Evolutionary conservation across 2,113 vertebrate species (phyloP).

Genomic region (Lepidothrix coronata): DNA sequence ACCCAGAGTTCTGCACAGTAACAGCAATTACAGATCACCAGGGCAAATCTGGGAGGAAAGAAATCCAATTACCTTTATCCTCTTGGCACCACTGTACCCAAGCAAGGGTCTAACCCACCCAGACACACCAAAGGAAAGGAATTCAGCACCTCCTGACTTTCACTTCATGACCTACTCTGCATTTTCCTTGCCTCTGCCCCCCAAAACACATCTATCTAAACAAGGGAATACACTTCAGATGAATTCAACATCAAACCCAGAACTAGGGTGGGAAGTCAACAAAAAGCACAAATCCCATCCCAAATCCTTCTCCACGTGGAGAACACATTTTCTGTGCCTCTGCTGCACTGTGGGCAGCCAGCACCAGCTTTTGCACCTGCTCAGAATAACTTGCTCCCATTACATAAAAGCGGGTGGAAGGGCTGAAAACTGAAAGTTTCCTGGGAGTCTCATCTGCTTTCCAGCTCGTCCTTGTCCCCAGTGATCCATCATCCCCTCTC

Average conservation of each 20-base stretch:
- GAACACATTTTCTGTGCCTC: neutral
- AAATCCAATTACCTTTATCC: neutral
- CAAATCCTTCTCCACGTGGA: neutral
- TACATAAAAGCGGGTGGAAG: neutral
- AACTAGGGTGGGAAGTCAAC: neutral
- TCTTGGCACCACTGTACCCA: neutral
- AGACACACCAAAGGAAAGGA: neutral
- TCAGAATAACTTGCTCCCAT: neutral
- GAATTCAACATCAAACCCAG: neutral
- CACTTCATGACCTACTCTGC: neutral
- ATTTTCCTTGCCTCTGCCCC: neutral
- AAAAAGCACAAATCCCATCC: neutral
- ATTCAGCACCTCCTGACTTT: neutral
- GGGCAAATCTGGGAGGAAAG: neutral
- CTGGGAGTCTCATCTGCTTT: neutral
- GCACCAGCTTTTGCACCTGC: neutral
- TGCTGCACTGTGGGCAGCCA: neutral
- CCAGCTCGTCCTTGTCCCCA: neutral
- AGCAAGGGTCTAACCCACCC: neutral
- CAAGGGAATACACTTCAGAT: neutral
- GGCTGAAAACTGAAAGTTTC: neutral
- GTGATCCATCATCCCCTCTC: neutral
- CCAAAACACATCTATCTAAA: neutral
- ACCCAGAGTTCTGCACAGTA: accelerated
- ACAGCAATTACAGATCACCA: neutral